phyloP scores from a whole-genome alignment of 1,140 invertebrate genomes.

The Leptinotarsa defecta region DNA sequence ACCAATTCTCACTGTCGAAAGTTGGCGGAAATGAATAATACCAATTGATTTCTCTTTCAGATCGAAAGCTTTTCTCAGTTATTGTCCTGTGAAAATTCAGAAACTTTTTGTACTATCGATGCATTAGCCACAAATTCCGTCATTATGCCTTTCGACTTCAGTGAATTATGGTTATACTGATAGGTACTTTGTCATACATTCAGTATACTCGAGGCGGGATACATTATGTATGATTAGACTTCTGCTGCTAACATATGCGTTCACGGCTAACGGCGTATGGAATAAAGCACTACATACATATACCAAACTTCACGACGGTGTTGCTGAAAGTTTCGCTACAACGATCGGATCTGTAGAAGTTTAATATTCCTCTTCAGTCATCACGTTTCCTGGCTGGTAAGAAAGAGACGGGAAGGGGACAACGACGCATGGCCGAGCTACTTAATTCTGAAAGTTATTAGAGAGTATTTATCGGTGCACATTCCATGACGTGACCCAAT shows the following conservation, averaged over 20 bases:
- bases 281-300: background rate
- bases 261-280: conserved; percentile 2
- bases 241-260: background rate
- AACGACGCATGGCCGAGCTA: background rate
- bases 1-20: too few species aligned
- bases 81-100: too few species aligned
- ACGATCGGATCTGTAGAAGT: background rate
- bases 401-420: background rate
- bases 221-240: background rate
- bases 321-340: background rate
- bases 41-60: too few species aligned
- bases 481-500: background rate
- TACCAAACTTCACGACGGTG: background rate
- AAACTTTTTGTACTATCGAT: too few species aligned
- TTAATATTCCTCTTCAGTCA: background rate
- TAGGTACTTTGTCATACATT: too few species aligned
- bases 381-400: background rate
- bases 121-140: too few species aligned
- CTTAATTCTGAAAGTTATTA: conserved; percentile 1
- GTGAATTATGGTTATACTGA: too few species aligned
- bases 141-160: too few species aligned
- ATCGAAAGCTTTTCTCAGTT: too few species aligned
- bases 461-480: conserved; percentile 12
- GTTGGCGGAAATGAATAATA: too few species aligned
- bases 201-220: too few species aligned